Conservation (phyloP, 1,140 invertebrate genomes). For the Brachionus calyciflorus region DNA sequence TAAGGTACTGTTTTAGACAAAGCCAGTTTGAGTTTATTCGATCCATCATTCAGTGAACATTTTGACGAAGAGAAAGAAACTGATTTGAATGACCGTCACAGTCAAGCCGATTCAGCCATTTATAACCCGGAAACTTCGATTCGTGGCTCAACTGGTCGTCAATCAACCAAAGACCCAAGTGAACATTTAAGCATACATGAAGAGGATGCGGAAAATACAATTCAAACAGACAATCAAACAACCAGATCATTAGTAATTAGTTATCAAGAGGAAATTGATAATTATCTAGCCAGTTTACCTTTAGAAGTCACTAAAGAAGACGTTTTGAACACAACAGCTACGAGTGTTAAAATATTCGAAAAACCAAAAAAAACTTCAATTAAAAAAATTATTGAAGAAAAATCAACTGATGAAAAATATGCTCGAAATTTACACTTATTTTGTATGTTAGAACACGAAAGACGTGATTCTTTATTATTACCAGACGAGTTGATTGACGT, state of each 20-base stretch:
- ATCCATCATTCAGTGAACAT: conserved; percentile 25
- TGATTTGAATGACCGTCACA: not conserved
- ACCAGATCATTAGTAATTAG: not conserved
- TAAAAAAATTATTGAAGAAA: not conserved
- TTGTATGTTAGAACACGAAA: conserved; percentile 36
- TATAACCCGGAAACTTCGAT: not conserved
- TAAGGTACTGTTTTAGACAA: conserved; percentile 35
- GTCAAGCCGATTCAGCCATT: not conserved
- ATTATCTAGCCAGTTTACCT: conserved; percentile 8
- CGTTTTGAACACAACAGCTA: conserved; percentile 17
- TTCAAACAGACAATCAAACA: not conserved
- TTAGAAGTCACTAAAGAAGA: not conserved
- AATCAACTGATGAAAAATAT: not conserved
- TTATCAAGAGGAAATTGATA: conserved; percentile 13
- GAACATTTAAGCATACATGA: not conserved
- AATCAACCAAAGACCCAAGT: not conserved
- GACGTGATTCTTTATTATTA: conserved; percentile 4
- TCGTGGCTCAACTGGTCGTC: not conserved
- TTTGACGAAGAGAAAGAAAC: not conserved
- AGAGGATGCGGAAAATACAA: not conserved
- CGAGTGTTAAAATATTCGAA: not conserved
- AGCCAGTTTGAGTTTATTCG: conserved; percentile 24
- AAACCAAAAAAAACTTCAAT: not conserved
- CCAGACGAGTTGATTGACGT: conserved; percentile 19
- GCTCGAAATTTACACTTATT: conserved; percentile 30